A percentile compares a stretch with the other conserved stretches of the same genome.
These are phyloP conservation scores for human DNA, from an alignment of 2,113 vertebrate genomes.

Conservation along the genomic window DNA sequence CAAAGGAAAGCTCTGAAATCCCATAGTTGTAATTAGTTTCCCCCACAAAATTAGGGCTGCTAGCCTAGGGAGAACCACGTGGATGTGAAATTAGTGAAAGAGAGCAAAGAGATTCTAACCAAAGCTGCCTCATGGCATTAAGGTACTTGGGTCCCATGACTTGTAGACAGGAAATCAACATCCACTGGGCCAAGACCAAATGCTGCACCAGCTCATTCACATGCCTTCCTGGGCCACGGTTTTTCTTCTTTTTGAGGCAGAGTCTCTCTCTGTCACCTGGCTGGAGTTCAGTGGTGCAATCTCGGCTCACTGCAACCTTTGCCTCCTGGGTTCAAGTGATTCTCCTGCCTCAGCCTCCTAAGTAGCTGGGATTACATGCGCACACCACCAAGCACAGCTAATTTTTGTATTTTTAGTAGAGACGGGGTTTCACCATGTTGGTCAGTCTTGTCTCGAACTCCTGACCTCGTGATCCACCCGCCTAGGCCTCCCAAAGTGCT, in stretches of 20 bases:
- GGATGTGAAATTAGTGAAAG: neutral
- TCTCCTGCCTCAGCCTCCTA: no score
- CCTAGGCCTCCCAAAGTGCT: no score
- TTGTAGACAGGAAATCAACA: neutral
- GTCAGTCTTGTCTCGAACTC: no score
- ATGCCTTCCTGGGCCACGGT: neutral
- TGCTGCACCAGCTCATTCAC: neutral
- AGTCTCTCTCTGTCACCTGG: fast-evolving
- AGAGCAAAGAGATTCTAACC: neutral
- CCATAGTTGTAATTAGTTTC: slow-evolving; percentile 22
- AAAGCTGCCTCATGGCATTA: neutral
- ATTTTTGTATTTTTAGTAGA: no score
- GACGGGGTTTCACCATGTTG: no score
- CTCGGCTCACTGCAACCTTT: no score
- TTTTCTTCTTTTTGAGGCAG: neutral
- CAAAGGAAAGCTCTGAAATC: slow-evolving; percentile 21
- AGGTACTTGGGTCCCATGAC: neutral
- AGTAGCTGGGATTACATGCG: no score
- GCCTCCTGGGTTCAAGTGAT: no score
- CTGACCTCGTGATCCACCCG: no score
- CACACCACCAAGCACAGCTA: no score
- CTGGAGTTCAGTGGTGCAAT: no score
- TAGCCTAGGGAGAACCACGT: neutral
- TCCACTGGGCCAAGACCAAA: neutral
- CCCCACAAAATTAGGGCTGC: slow-evolving; percentile 26